These are phyloP conservation scores for Pomacea maculata DNA, from an alignment of 1,140 invertebrate species.

Conservation along the genomic window DNA sequence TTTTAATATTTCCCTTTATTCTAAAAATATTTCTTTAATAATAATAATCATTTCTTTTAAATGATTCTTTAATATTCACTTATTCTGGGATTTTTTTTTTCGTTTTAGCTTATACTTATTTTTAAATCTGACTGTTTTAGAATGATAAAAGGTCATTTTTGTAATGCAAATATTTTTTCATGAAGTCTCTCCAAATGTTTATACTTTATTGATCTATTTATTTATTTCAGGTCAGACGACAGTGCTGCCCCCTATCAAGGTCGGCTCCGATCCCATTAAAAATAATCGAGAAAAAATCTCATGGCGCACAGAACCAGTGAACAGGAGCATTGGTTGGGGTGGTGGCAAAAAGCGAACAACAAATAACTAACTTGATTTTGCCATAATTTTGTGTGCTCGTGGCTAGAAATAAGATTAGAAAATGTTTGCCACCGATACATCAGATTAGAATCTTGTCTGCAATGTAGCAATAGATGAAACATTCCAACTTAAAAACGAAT, in stretches of 20 bases:
- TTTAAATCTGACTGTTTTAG: neutral
- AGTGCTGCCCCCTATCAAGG: slow-evolving; percentile 51
- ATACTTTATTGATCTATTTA: neutral
- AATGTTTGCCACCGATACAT: too few species aligned
- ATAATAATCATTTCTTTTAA: too few species aligned
- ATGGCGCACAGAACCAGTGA: slow-evolving; percentile 45
- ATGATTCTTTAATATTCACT: neutral
- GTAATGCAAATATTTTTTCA: neutral
- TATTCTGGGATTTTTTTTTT: too few species aligned
- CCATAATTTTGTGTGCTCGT: too few species aligned
- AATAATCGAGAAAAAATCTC: slow-evolving; percentile 52
- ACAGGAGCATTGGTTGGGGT: slow-evolving; percentile 53
- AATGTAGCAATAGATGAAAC: too few species aligned
- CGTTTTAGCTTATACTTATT: neutral
- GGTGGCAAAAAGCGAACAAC: slow-evolving; percentile 50
- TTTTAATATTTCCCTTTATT: too few species aligned
- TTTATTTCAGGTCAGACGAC: slow-evolving; percentile 29
- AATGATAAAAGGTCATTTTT: neutral
- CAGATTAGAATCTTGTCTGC: too few species aligned
- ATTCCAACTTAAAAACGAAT: too few species aligned
- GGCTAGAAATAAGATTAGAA: too few species aligned
- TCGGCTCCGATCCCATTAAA: slow-evolving; percentile 37
- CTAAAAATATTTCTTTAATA: too few species aligned
- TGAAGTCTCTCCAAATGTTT: neutral
- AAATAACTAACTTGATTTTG: slow-evolving; percentile 8